Conservation (phyloP, 2,797 vertebrate genomes). For the Leptoclinus maculatus region DNA sequence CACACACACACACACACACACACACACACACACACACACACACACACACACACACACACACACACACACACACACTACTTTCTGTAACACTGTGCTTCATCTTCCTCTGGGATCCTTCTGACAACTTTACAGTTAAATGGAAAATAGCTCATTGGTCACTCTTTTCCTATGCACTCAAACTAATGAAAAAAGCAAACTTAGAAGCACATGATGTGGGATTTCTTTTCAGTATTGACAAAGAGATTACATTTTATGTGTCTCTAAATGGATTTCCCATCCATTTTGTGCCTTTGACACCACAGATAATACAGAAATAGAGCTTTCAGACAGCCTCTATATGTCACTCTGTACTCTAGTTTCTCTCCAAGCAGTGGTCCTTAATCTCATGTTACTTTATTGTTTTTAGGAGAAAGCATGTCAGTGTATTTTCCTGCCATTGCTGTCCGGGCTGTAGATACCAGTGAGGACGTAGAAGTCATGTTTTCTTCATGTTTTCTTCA, state of each 20-base stretch:
- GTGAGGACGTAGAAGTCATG: neutral
- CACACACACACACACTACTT: neutral
- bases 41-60: no score
- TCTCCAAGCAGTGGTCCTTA: slow-evolving; percentile 39
- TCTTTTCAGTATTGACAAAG: slow-evolving; percentile 10
- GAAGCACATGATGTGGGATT: neutral
- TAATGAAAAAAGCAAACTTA: neutral
- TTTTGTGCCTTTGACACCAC: slow-evolving; percentile 49
- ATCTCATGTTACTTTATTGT: slow-evolving; percentile 23
- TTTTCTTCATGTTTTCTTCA: neutral
- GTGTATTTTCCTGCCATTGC: neutral
- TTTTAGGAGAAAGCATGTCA: neutral
- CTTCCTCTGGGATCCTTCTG: slow-evolving; percentile 2
- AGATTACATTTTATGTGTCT: slow-evolving; percentile 20
- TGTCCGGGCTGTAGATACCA: neutral
- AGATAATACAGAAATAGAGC: slow-evolving; percentile 36
- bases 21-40: no score
- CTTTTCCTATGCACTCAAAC: neutral
- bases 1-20: no score
- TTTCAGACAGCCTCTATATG: slow-evolving; percentile 46
- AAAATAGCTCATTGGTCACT: neutral
- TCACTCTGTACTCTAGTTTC: slow-evolving; percentile 64
- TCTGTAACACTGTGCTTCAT: slow-evolving; percentile 20
- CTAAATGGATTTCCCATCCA: slow-evolving; percentile 38
- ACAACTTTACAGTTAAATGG: neutral